Conservation (phyloP, 2,888 invertebrate genomes). For the Drosophila koepferae region DNA sequence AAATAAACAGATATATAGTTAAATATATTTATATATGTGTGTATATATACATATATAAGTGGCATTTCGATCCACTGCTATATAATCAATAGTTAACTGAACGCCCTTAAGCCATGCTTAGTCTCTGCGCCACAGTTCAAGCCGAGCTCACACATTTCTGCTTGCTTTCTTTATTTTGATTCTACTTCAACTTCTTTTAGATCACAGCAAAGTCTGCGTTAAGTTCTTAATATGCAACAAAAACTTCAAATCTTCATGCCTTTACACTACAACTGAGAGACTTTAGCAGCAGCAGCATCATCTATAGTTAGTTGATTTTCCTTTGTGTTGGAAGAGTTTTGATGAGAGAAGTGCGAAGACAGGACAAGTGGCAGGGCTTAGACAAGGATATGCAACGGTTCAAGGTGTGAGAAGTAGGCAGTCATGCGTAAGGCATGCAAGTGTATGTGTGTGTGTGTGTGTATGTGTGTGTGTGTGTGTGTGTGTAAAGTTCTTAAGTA, state of each 20-base stretch:
- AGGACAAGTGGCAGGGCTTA: constrained; percentile 58
- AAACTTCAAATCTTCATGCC: constrained; percentile 2
- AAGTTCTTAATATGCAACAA: constrained; percentile 8
- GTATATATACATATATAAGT: too few species aligned
- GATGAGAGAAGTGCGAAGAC: constrained; percentile 15
- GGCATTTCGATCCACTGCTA: constrained; percentile 1
- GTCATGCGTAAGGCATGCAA: constrained; percentile 44
- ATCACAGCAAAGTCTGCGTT: constrained; percentile 16
- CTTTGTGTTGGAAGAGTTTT: constrained; percentile 36
- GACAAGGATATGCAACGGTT: constrained; percentile 65
- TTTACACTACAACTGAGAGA: background rate
- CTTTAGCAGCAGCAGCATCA: background rate
- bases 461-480: constrained; percentile 27
- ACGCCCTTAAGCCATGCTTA: constrained; percentile 19
- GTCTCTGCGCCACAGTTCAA: constrained; percentile 10
- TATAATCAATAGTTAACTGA: constrained; percentile 37
- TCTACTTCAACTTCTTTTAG: background rate
- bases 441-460: constrained; percentile 17
- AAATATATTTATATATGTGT: too few species aligned
- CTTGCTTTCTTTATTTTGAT: background rate
- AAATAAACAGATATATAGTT: constrained; percentile 14
- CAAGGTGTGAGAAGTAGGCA: constrained; percentile 70
- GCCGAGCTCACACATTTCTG: background rate
- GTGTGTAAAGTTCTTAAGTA: constrained; percentile 70
- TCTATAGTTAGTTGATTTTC: constrained; percentile 53